These are phyloP conservation scores for Varanus komodoensis DNA, from an alignment of 2,113 vertebrate genomes.

Conservation along the genomic window DNA sequence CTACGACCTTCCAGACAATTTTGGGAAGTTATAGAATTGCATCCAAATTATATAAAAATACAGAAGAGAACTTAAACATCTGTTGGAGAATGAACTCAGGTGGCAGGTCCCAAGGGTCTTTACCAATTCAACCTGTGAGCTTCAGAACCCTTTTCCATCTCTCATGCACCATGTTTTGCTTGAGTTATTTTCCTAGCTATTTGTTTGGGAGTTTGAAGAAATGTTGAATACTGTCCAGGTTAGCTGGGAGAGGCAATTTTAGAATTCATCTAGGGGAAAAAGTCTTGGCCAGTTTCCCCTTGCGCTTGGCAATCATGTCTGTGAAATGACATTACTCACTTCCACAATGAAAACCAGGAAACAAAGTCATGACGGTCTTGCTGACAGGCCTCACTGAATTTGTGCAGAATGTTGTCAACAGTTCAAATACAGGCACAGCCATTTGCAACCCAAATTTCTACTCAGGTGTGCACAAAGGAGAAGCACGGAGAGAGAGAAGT, in stretches of 20 bases:
- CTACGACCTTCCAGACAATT: no score
- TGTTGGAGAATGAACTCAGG: neutral
- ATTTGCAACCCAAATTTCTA: constrained; percentile 23
- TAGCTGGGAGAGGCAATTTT: constrained; percentile 12
- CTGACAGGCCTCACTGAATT: neutral
- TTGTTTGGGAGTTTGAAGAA: neutral
- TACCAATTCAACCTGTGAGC: neutral
- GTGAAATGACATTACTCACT: neutral
- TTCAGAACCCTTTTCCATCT: neutral
- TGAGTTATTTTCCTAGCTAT: neutral
- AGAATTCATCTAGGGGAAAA: constrained; percentile 11
- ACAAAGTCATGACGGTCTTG: neutral
- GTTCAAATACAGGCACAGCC: neutral
- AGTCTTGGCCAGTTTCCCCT: constrained; percentile 1
- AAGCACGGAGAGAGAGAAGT: neutral
- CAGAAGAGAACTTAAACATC: neutral
- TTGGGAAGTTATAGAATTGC: no score
- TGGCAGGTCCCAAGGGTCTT: neutral
- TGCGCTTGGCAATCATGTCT: neutral
- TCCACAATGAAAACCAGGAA: neutral
- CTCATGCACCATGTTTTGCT: neutral
- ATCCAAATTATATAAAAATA: no score
- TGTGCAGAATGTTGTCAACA: neutral
- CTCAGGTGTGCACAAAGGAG: neutral
- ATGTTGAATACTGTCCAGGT: neutral